Conservation (phyloP, 1,140 invertebrate genomes). For the Cyphomyrmex costatus region DNA sequence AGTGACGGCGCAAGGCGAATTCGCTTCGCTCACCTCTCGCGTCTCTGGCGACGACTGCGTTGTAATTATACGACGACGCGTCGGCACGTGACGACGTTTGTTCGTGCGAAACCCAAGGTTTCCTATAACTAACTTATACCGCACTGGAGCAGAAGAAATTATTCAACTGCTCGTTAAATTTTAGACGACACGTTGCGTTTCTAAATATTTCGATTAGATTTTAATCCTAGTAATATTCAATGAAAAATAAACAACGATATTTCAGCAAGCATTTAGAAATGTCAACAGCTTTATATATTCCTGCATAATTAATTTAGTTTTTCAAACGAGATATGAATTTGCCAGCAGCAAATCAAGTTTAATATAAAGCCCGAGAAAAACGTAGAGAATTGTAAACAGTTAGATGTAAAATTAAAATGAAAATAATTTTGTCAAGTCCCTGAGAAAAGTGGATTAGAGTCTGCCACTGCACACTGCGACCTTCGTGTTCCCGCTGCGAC, state of each 20-base stretch:
- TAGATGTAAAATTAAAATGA: neutral
- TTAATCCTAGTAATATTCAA: neutral
- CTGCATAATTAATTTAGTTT: neutral
- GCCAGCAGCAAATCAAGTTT: neutral
- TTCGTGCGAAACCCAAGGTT: slow-evolving; percentile 38
- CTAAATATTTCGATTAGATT: neutral
- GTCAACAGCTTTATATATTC: neutral
- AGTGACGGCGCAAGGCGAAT: neutral
- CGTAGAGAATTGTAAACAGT: neutral
- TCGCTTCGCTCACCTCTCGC: slow-evolving; percentile 7
- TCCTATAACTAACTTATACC: neutral
- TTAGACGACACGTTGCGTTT: too few species aligned
- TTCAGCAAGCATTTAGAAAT: neutral
- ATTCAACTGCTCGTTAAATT: neutral
- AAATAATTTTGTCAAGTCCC: slow-evolving; percentile 1
- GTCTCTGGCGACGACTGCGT: neutral
- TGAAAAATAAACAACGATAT: neutral
- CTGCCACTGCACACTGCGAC: neutral
- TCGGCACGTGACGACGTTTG: slow-evolving; percentile 20
- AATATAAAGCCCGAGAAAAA: neutral
- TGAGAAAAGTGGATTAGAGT: slow-evolving; percentile 9
- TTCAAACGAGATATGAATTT: neutral
- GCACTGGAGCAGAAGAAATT: neutral
- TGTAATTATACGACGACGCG: slow-evolving; percentile 23
- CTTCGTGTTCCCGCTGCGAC: neutral